phyloP scores from a whole-genome alignment of 2,888 invertebrate genomes.

The Crossocerus cetratus region DNA sequence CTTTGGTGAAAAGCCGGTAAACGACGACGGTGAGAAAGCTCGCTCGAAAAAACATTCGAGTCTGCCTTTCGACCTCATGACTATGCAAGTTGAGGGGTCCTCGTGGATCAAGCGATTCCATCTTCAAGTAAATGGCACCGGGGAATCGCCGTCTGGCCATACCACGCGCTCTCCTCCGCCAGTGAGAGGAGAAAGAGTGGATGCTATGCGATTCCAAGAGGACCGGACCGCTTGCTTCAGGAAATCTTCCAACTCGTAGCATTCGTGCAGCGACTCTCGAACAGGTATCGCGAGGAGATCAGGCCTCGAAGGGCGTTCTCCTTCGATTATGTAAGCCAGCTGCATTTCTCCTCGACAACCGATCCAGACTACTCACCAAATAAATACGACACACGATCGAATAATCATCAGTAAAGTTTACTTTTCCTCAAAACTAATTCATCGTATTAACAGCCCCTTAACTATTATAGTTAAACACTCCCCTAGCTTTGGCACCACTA shows the following conservation, averaged over 20 bases:
- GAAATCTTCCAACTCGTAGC: not conserved
- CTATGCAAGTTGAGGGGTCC: not conserved
- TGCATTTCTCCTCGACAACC: too few species aligned
- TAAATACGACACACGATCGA: too few species aligned
- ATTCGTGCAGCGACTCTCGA: not conserved
- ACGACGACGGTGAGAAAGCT: not conserved
- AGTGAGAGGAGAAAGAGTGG: too few species aligned
- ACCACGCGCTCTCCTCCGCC: too few species aligned
- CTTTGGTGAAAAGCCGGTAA: too few species aligned
- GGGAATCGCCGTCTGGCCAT: not conserved
- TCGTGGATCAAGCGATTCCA: constrained; percentile 3
- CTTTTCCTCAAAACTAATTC: too few species aligned
- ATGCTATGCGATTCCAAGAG: not conserved
- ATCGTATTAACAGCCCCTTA: too few species aligned
- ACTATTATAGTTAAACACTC: too few species aligned
- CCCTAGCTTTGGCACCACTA: too few species aligned
- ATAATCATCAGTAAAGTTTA: too few species aligned
- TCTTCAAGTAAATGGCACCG: not conserved
- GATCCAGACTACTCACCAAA: too few species aligned
- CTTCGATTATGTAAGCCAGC: not conserved
- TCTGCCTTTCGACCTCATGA: not conserved
- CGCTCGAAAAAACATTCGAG: not conserved
- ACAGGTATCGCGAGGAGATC: not conserved
- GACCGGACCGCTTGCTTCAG: not conserved
- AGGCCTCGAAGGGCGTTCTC: not conserved